phyloP scores from a whole-genome alignment of 2,888 invertebrate genomes.

The Eurytoma adleriae region DNA sequence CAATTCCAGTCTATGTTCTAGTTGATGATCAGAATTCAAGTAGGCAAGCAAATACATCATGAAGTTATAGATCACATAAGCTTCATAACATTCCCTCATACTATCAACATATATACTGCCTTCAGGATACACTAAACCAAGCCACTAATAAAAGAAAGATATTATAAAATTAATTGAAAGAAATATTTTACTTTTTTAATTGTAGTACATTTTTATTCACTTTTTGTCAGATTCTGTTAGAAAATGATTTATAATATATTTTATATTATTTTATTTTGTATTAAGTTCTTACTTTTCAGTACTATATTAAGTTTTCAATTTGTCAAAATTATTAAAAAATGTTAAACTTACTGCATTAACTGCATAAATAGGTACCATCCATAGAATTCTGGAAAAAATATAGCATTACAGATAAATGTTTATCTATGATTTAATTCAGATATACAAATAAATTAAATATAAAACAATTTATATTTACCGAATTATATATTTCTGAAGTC shows the following conservation, averaged over 20 bases:
- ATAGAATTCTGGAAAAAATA: constrained; percentile 85
- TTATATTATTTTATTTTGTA: no score
- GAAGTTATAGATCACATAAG: constrained; percentile 98
- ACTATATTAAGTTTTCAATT: no score
- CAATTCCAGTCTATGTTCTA: constrained; percentile 87
- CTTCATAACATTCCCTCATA: constrained; percentile 96
- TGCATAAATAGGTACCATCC: constrained; percentile 99
- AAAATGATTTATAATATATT: no score
- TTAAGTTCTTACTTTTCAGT: no score
- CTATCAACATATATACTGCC: constrained; percentile 96
- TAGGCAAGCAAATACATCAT: constrained; percentile 96
- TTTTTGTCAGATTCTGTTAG: no score
- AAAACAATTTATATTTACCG: constrained; percentile 78
- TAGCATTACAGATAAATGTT: constrained; percentile 34
- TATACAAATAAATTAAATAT: neutral
- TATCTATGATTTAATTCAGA: neutral
- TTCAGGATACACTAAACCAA: constrained; percentile 90
- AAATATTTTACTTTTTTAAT: no score
- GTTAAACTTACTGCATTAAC: constrained; percentile 88
- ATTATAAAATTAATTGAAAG: neutral
- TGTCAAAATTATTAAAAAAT: neutral
- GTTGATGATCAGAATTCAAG: constrained; percentile 90
- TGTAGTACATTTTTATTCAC: neutral
- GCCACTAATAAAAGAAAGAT: constrained; percentile 80
- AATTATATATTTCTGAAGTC: constrained; percentile 94